Evolutionary conservation across 2,797 vertebrate species (phyloP), one percentile per base, ranked within the genome.

Genomic region (Myotis findleyi): DNA sequence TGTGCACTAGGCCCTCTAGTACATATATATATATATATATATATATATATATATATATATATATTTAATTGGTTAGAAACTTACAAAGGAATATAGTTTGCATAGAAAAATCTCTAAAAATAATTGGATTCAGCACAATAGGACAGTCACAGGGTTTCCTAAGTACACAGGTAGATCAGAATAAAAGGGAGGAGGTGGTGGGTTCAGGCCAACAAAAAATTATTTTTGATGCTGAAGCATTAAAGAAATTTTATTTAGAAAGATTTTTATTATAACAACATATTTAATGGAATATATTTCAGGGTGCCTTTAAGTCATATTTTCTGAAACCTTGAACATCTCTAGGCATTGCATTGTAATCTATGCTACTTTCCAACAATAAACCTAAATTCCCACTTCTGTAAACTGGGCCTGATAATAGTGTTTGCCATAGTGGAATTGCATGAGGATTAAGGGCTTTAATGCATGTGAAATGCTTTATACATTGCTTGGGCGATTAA

Each of bases 251-350:
- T 91, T 83, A 75, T 81, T 89, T 90, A 23, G 27, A 77, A 49
- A 95, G 6, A 76, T 75, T 92, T 89, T 87, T 75, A 89, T 73
- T 73, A 76, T 59, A 85, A 53, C 16, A 91, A 64, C 85, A 62
- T 69, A 41, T 80, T 92, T 84, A 84, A 90, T 77, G 36, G 76
- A 92, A 25, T 90, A 87, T 72, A 21, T 87, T 66, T 36, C 6
- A 81, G 30, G 55, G 14, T n/a, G 33, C 25, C 17, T 53, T n/a
- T 77, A 85, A 90, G 23, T 57, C 20, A 4, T 89, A 66, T 87
- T 72, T 90, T 72, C 44, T 89, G 71, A 94, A 77, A 77, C n/a
- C 13, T 66, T 77, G 30, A 80, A 66, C 12, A 18, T 66, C 81
- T 95, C 25, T 18, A 47, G 80, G 27, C 47, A 84, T 38, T 76